Percentiles rank a stretch among this genome's conserved stretches.
These are phyloP conservation scores for Isichthys henryi DNA, from an alignment of 2,113 vertebrate genomes.

Conservation along the genomic window DNA sequence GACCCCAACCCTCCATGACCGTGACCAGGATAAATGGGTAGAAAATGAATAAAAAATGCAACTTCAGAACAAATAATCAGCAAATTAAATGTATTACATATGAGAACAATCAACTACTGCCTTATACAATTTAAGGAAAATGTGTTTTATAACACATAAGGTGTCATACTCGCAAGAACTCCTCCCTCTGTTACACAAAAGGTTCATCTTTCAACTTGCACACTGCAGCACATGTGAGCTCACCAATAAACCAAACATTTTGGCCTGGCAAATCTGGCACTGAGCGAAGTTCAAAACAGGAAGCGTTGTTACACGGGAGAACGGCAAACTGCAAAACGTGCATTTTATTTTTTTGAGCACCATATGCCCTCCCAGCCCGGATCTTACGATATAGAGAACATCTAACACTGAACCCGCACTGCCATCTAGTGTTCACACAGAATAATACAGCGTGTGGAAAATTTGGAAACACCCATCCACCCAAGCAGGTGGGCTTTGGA, in stretches of 20 bases:
- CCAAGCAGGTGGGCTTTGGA: background rate
- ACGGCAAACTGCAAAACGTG: conserved; percentile 6
- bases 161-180: background rate
- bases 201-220: background rate
- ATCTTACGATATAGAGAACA: background rate
- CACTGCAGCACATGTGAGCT: background rate
- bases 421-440: background rate
- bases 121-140: background rate
- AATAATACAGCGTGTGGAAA: background rate
- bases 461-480: background rate
- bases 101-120: background rate
- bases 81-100: background rate
- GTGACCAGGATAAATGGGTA: background rate
- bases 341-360: background rate
- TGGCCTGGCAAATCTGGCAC: conserved; percentile 6
- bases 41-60: background rate
- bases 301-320: background rate
- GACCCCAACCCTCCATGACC: background rate
- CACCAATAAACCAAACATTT: conserved; percentile 8
- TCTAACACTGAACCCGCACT: background rate
- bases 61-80: background rate
- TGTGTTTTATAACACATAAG: background rate
- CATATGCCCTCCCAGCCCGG: background rate
- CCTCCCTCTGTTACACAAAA: background rate
- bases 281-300: background rate